These are phyloP conservation scores for Drosophila lini DNA, from an alignment of 1,140 invertebrate genomes.

Conservation along the genomic window DNA sequence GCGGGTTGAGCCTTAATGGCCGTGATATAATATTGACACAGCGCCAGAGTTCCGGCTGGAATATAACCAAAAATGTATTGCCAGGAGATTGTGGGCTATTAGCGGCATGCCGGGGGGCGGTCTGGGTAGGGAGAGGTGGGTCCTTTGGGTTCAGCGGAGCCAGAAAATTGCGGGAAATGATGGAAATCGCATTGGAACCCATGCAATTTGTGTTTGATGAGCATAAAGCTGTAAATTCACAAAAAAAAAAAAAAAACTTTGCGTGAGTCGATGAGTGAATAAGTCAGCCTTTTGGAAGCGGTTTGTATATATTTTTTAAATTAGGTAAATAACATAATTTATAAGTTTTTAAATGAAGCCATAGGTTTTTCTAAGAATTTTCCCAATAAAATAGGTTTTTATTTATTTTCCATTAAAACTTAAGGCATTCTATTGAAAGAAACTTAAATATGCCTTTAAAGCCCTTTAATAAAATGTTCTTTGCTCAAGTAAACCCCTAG, in stretches of 20 bases:
- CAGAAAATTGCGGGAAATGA: conserved; percentile 33
- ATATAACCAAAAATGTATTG: conserved; percentile 39
- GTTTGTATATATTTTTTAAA: neutral
- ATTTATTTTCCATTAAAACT: neutral
- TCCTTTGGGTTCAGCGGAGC: neutral
- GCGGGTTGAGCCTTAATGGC: conserved; percentile 35
- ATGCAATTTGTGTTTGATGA: conserved; percentile 2
- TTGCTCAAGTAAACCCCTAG: neutral
- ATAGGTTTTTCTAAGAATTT: neutral
- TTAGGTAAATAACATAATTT: neutral
- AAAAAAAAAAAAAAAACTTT: neutral
- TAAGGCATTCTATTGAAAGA: accelerated
- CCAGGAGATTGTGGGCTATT: conserved; percentile 33
- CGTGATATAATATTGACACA: conserved; percentile 47
- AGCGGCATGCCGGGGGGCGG: neutral
- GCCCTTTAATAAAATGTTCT: neutral
- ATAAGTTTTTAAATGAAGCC: neutral
- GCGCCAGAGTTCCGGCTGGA: conserved; percentile 2
- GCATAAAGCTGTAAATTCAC: neutral
- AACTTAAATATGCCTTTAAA: no score
- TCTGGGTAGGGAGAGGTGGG: no score
- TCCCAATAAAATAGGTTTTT: neutral
- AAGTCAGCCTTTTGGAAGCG: neutral
- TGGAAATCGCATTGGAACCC: conserved; percentile 10
- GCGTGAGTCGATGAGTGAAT: neutral